A percentile compares a stretch with the other conserved stretches of the same genome.
phyloP scores from a whole-genome alignment of 1,140 invertebrate species.

The Anagrus nilaparvatae region DNA sequence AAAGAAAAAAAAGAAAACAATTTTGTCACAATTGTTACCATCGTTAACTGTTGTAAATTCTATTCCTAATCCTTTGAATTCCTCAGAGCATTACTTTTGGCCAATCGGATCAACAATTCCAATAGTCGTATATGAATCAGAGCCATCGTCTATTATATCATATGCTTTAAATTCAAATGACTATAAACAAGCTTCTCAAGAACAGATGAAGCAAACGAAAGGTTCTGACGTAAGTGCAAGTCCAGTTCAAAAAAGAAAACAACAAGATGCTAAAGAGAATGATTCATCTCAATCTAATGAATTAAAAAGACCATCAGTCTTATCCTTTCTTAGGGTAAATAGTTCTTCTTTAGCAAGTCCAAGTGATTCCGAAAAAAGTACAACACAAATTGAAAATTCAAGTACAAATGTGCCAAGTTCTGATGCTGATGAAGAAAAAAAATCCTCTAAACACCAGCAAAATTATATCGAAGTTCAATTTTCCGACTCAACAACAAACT shows the following conservation, averaged over 20 bases:
- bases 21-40: slow-evolving; percentile 57
- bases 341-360: slow-evolving; percentile 29
- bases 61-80: slow-evolving; percentile 39
- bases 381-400: too few relatives aligned
- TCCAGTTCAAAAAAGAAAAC: slow-evolving; percentile 42
- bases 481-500: slow-evolving; percentile 60
- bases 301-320: slow-evolving; percentile 36
- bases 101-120: slow-evolving; percentile 49
- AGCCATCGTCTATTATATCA: slow-evolving; percentile 84
- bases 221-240: slow-evolving; percentile 35
- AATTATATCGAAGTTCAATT: slow-evolving; percentile 71
- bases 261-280: slow-evolving; percentile 36
- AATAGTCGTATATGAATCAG: slow-evolving; percentile 71
- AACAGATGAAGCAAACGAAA: slow-evolving; percentile 35
- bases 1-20: slow-evolving; percentile 57
- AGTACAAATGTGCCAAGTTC: slow-evolving; percentile 3
- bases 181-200: slow-evolving; percentile 54
- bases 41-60: slow-evolving; percentile 39
- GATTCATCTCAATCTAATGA: slow-evolving; percentile 32
- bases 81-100: slow-evolving; percentile 36
- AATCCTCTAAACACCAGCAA: slow-evolving; percentile 36
- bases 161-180: slow-evolving; percentile 67
- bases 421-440: slow-evolving; percentile 33
- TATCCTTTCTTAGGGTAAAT: slow-evolving; percentile 42
- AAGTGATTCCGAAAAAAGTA: slow-evolving; percentile 33